Evolutionary conservation across 2,113 vertebrate species (phyloP), one percentile per base, ranked within the genome.

Genomic region (Prunella fulvescens): DNA sequence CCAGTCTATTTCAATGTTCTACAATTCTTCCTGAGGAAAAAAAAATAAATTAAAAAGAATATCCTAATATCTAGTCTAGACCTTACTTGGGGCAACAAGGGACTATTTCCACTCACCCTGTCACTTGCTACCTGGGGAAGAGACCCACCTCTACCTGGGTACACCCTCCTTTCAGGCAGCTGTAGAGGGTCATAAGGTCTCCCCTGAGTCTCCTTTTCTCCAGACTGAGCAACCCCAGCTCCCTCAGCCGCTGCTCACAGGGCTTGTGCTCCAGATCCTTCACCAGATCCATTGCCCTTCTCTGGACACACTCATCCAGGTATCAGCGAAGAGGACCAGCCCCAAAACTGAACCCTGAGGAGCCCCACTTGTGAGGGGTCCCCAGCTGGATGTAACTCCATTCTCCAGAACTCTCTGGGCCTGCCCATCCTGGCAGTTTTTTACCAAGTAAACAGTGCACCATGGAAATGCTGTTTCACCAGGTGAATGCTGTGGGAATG

Each of bases 231-330:
- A 24, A 1, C 12, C 14, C 10, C 28, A 47, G 10, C 28, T n/a
- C 29, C 24, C 19, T 47, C n/a, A 70, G 19, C 29, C 0, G 0
- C 11, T 71, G 24, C 29, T 64, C 13, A 12, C 3, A 7, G 31
- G 42, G 10, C 13, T 7, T 17, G 24, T 25, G 40, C 11, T 35
- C 48, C 48, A 62, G 8, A 25, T 11, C 16, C 42, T 71, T 40
- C 29, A 4, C 7, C 19, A 29, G 26, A 3, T 45, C 33, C 12
- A 2, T 6, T 71, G 19, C 7, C 14, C 42, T 42, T 8, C 29
- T 31, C 57, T 71, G 35, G 40, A 31, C 29, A 4, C 1, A 3
- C 24, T 48, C 11, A 42, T 31, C 35, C 44, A 50, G 19, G 20
- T 4, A 6, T 26, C 4, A 3, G 0, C 22, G 37, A 42, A 56